phyloP scores from a whole-genome alignment of 2,888 invertebrate species.

The Lasioglossum morio region DNA sequence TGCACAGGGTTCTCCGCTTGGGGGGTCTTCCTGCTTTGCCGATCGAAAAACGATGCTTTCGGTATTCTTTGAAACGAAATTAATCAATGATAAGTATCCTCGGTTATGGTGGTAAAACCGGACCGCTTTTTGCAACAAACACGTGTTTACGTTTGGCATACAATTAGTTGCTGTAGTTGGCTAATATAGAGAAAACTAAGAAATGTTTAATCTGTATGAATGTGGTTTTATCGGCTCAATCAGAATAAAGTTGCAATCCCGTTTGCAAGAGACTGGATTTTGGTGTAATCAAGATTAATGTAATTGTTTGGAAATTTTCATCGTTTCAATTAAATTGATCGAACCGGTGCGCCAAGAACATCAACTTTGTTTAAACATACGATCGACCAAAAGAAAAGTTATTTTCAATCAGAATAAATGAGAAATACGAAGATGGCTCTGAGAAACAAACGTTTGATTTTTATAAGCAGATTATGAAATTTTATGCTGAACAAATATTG shows the following conservation, averaged over 20 bases:
- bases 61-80: neutral
- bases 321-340: no score
- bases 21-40: neutral
- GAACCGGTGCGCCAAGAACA: no score
- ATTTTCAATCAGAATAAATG: neutral
- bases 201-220: neutral
- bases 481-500: neutral
- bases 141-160: neutral
- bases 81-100: neutral
- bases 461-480: neutral
- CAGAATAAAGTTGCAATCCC: no score
- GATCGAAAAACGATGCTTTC: neutral
- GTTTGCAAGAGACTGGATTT: no score
- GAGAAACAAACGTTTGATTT: neutral
- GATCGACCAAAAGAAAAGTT: no score
- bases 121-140: neutral
- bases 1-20: slow-evolving; percentile 24
- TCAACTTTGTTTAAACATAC: no score
- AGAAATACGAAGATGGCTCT: neutral
- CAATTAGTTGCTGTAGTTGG: neutral
- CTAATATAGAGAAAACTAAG: neutral
- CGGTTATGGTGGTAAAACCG: neutral
- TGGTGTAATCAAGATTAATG: no score
- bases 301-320: no score
- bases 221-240: neutral